phyloP scores from a whole-genome alignment of 2,113 vertebrate genomes.

The Ceuthmochares aereus region DNA sequence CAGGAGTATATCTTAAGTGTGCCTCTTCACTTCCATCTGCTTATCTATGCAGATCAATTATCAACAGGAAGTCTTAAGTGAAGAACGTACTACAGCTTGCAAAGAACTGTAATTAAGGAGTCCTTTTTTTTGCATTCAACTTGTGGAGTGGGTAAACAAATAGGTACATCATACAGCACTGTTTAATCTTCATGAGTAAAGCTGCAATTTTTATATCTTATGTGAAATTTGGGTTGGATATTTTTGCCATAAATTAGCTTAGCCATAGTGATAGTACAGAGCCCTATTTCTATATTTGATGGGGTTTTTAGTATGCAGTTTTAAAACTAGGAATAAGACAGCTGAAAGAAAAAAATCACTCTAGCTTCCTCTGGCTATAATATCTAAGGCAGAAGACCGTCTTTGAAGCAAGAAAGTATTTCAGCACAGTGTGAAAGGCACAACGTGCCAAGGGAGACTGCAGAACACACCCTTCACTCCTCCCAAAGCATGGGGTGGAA shows the following conservation, averaged over 20 bases:
- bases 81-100: background rate
- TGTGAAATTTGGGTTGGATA: background rate
- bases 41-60: background rate
- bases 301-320: background rate
- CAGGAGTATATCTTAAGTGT: background rate
- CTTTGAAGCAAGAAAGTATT: background rate
- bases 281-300: background rate
- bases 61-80: background rate
- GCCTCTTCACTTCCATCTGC: background rate
- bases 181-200: background rate
- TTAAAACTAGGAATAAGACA: background rate
- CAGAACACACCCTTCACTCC: rapidly evolving
- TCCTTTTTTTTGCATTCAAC: background rate
- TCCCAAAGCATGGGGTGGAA: background rate
- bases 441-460: rapidly evolving
- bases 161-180: background rate
- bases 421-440: background rate
- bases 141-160: background rate
- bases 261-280: rapidly evolving
- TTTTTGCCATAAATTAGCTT: background rate
- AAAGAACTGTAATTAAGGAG: background rate
- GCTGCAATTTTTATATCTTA: background rate
- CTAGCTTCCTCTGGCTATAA: background rate
- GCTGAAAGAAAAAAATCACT: background rate
- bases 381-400: background rate